These are phyloP conservation scores for Emydocephalus ijimae DNA, from an alignment of 2,113 vertebrate genomes.

Conservation along the genomic window DNA sequence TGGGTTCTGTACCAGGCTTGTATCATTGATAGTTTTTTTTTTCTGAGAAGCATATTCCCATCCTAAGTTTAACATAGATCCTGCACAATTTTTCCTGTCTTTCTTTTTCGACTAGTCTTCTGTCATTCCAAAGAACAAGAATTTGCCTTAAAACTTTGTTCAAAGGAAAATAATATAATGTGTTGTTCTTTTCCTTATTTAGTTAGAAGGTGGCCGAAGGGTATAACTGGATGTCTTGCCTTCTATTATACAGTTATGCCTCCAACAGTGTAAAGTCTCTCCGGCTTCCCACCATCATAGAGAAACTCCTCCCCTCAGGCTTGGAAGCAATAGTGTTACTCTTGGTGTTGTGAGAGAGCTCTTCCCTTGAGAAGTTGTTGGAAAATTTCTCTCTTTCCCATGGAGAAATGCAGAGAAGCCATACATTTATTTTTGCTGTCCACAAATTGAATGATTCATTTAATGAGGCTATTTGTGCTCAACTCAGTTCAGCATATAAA, in stretches of 20 bases:
- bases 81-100: background rate
- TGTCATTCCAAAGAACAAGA: background rate
- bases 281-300: background rate
- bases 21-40: background rate
- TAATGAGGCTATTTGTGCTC: background rate
- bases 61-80: background rate
- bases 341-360: background rate
- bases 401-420: background rate
- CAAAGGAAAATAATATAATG: background rate
- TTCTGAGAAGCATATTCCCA: background rate
- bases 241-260: background rate
- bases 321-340: background rate
- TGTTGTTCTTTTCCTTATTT: background rate
- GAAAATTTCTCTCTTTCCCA: background rate
- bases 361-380: background rate
- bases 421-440: background rate
- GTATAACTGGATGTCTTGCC: background rate
- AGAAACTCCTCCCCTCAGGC: background rate
- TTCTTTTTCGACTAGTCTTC: background rate
- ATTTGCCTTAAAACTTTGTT: background rate
- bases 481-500: background rate
- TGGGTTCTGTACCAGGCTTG: background rate
- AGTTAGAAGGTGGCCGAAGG: background rate
- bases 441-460: background rate
- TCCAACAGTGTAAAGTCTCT: background rate